Conservation (phyloP, 2,888 invertebrate species). For the Heliconius cydno region DNA sequence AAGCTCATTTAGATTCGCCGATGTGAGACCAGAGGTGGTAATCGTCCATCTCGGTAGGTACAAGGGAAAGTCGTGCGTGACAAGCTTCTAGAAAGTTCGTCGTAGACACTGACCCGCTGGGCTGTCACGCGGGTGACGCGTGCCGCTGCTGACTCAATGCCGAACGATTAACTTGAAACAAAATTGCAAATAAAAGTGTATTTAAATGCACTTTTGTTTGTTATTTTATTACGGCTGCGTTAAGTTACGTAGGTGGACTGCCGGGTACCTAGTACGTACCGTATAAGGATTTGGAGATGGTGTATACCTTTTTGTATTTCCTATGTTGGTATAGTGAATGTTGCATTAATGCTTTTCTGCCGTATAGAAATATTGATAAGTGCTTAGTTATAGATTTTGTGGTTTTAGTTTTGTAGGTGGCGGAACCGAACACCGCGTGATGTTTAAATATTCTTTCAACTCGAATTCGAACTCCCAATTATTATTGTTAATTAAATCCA, state of each 20-base stretch:
- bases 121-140: conserved; percentile 51
- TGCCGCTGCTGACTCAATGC: conserved; percentile 39
- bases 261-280: not conserved
- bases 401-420: not conserved
- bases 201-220: conserved; percentile 8
- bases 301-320: not conserved
- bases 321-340: not conserved
- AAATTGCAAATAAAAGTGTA: not conserved
- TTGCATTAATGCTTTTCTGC: not conserved
- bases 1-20: conserved; percentile 13
- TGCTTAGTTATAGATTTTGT: not conserved
- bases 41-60: conserved; percentile 27
- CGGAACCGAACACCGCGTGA: not conserved
- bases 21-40: conserved; percentile 25
- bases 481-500: not conserved
- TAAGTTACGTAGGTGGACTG: not conserved
- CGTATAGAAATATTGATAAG: not conserved
- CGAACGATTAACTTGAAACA: conserved; percentile 16
- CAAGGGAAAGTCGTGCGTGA: conserved; percentile 52
- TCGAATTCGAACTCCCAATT: not conserved
- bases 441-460: not conserved
- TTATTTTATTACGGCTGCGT: not conserved
- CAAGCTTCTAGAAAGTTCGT: conserved; percentile 61
- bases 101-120: conserved; percentile 51
- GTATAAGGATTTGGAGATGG: not conserved